These are phyloP conservation scores for Papilio demoleus DNA, from an alignment of 2,888 invertebrate species.

Conservation along the genomic window DNA sequence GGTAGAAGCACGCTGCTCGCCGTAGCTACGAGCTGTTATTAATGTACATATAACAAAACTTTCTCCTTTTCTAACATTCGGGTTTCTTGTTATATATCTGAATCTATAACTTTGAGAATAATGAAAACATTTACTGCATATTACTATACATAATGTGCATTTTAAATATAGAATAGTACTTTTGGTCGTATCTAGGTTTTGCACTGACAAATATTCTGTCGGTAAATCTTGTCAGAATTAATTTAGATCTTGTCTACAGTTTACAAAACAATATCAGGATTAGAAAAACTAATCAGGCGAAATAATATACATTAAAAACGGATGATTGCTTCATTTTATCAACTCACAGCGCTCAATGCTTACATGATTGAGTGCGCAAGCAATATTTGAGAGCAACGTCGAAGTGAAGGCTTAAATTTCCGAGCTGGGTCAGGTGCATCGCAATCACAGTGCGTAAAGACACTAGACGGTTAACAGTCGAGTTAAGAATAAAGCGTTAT, in stretches of 20 bases:
- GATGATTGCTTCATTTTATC: constrained; percentile 37
- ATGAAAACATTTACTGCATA: too few species aligned
- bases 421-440: constrained; percentile 35
- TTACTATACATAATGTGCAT: too few species aligned
- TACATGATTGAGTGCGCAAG: neutral
- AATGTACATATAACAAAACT: constrained; percentile 46
- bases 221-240: too few species aligned
- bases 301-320: constrained; percentile 20
- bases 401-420: constrained; percentile 35
- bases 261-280: neutral
- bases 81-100: neutral
- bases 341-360: constrained; percentile 23
- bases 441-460: constrained; percentile 50
- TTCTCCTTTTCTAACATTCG: neutral
- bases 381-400: constrained; percentile 18
- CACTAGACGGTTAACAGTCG: constrained; percentile 62
- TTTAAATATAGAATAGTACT: too few species aligned
- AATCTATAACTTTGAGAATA: neutral
- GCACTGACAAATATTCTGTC: too few species aligned
- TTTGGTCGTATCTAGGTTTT: too few species aligned
- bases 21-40: constrained; percentile 42
- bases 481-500: constrained; percentile 66
- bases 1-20: constrained; percentile 15
- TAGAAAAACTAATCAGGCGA: neutral
- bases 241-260: too few species aligned